Evolutionary conservation across 35 echinoderm and acorn worm genomes (phyloP).

Genomic region (Ptychodera flava): DNA sequence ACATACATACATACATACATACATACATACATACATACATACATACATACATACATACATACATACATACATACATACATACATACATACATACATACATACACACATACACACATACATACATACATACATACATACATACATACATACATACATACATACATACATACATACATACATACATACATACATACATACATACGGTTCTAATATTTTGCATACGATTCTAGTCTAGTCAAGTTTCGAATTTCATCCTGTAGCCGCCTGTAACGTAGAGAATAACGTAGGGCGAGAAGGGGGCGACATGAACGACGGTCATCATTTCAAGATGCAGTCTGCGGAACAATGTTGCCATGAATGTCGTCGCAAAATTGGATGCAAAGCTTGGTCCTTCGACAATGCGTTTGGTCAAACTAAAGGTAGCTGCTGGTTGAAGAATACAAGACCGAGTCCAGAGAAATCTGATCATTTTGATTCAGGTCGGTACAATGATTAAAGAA

Average conservation of each 20-base stretch:
- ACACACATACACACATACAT: not conserved
- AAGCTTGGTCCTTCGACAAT: not conserved
- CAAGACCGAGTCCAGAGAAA: not conserved
- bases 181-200: not conserved
- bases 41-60: too few relatives aligned
- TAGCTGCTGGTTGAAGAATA: not conserved
- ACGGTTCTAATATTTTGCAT: too few relatives aligned
- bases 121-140: not conserved
- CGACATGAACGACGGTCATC: not conserved
- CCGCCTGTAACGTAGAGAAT: not conserved
- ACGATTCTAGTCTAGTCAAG: too few relatives aligned
- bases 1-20: too few relatives aligned
- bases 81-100: too few relatives aligned
- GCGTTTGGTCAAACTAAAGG: not conserved
- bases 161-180: conserved; percentile 2
- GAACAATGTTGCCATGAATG: not conserved
- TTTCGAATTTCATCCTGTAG: too few relatives aligned
- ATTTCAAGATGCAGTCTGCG: not conserved
- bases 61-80: too few relatives aligned
- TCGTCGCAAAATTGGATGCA: not conserved
- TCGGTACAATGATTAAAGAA: too few relatives aligned
- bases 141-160: conserved; percentile 2
- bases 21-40: too few relatives aligned
- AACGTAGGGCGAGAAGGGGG: not conserved
- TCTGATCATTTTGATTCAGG: not conserved